Evolutionary conservation across 2,888 invertebrate species (phyloP), one percentile per base, ranked within the genome.

Genomic region (Eudasyphora cyanicolor): DNA sequence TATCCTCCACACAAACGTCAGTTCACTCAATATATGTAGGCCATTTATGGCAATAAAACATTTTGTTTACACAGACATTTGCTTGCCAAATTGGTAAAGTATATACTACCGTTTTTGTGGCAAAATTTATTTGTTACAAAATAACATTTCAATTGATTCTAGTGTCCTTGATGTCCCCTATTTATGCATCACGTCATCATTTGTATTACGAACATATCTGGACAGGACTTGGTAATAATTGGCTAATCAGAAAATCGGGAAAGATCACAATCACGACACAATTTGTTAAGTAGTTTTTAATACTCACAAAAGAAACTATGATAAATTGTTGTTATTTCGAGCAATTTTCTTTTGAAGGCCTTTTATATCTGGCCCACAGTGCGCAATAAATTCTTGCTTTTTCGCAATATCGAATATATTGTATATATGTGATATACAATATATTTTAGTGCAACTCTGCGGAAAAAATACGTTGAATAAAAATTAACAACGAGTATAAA

Each of bases 321-420:
- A 82, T 82, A 82, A 78, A 82, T 78, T 75, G 75, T 54, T 35
- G 17, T 17, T 75, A 60, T 54, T 71, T 62, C 35, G 24, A 38
- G 24, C 24, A 49, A 24, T 21, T 10, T 24, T 24, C 19, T 54
- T 54, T 2, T 24, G n/a, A n/a, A n/a, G n/a, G n/a, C n/a, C n/a
- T n/a, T n/a, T n/a, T n/a, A n/a, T n/a, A n/a, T n/a, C n/a, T n/a
- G n/a, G n/a, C n/a, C n/a, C n/a, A n/a, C n/a, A n/a, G n/a, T n/a
- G n/a, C n/a, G n/a, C n/a, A n/a, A n/a, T n/a, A n/a, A n/a, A n/a
- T n/a, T n/a, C n/a, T n/a, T n/a, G n/a, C n/a, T n/a, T n/a, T n/a
- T n/a, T n/a, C n/a, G n/a, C n/a, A n/a, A n/a, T n/a, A n/a, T n/a
- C n/a, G n/a, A n/a, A n/a, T n/a, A n/a, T n/a, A n/a, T n/a, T n/a